Evolutionary conservation across 2,797 vertebrate species (phyloP).

Genomic region (Scyliorhinus canicula): DNA sequence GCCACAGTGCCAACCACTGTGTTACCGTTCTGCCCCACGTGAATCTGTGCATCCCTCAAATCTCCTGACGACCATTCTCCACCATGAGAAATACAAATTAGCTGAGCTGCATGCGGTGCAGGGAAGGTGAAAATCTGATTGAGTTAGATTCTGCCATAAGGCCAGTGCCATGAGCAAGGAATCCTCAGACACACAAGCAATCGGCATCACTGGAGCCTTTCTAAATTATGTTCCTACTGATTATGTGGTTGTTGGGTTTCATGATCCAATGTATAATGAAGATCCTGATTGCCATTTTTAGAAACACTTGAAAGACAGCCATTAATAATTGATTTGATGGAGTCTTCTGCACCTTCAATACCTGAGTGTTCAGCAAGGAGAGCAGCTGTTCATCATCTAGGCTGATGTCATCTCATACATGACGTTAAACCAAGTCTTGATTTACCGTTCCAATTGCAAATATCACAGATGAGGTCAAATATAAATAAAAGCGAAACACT

Average conservation of each 20-base stretch:
- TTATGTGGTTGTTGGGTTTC: background rate
- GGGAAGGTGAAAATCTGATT: background rate
- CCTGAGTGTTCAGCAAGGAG: background rate
- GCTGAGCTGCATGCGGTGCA: background rate
- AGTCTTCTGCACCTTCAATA: too few species aligned
- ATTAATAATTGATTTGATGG: background rate
- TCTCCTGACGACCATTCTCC: background rate
- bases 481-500: too few species aligned
- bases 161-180: background rate
- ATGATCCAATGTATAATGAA: background rate
- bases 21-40: too few species aligned
- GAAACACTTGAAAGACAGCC: background rate
- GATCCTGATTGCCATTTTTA: background rate
- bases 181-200: background rate
- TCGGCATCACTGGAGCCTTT: background rate
- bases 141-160: background rate
- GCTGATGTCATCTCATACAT: background rate
- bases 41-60: background rate
- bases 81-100: background rate
- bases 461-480: background rate
- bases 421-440: background rate
- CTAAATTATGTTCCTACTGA: background rate
- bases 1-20: too few species aligned
- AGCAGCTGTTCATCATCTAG: background rate
- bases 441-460: background rate